Conservation (phyloP, 2,113 vertebrate genomes). For the Seriola quinqueradiata region DNA sequence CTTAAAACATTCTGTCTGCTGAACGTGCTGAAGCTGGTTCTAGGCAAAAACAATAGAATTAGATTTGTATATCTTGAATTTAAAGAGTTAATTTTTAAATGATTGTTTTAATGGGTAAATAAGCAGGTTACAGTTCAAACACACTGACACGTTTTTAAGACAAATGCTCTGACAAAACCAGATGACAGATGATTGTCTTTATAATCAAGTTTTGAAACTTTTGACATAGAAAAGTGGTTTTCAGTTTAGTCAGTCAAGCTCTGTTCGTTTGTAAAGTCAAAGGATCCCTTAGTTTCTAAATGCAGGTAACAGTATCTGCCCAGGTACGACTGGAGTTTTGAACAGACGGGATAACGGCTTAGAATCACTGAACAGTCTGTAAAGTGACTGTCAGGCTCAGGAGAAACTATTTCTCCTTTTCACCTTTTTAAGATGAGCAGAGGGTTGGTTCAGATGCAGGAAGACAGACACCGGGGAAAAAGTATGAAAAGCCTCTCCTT, state of each 20-base stretch:
- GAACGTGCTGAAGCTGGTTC: background rate
- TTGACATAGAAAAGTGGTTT: no score
- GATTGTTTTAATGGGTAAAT: background rate
- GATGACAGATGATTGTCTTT: background rate
- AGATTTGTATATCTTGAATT: background rate
- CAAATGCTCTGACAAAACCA: background rate
- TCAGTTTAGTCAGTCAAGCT: no score
- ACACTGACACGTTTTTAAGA: no score
- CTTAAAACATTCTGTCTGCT: background rate
- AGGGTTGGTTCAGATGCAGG: background rate
- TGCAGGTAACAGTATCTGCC: no score
- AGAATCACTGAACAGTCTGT: no score
- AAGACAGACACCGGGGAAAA: constrained; percentile 24
- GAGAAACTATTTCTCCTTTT: background rate
- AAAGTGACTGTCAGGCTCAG: background rate
- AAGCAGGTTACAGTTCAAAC: background rate
- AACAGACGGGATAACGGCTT: no score
- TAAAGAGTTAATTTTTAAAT: background rate
- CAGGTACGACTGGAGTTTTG: no score
- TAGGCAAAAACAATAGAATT: background rate
- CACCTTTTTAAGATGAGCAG: background rate
- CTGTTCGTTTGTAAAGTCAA: no score
- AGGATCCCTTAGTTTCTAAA: no score
- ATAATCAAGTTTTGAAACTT: background rate
- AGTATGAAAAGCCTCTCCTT: constrained; percentile 19